Base-by-base conservation (phyloP, 2,113 vertebrate genomes). In the Herpetotheres cachinnans region DNA sequence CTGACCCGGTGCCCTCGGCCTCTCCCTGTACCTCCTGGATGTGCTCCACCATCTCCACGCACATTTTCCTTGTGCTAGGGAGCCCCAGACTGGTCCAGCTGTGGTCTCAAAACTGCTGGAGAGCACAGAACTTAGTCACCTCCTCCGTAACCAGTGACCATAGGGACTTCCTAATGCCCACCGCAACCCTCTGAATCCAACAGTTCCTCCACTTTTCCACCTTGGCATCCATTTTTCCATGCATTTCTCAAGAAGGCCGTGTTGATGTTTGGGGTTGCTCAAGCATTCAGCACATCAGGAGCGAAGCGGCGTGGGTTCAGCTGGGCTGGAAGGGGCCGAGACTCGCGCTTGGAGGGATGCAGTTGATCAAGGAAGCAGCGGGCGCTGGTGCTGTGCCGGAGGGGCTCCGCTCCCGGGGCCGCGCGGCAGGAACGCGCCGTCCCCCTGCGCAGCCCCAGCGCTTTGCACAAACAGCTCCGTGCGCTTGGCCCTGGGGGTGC, bases 391-490 rank as follows among this genome's bases (percentile, higher is more conserved):
- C 11, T 21, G 22, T 5, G 55, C 2, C 1, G 49, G 29, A 40
- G 24, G 54, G 32, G 20, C 70, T 21, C 10, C 4, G 16, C 27
- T 59, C 13, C 30, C 15, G 16, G 9, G 15, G 25, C 42, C 40
- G 27, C 15, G 32, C 8, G 12, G 26, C 12, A 47, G 38, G 70
- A 30, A 12, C 0, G 29, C 63, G 11, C 20, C 50, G 0, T 10
- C 30, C n/a, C n/a, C 32, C 26, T 5, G 1, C 5, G 2, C 40
- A 61, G 29, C 54, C 14, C 2, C 3, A 11, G 30, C 3, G 0
- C 1, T 49, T 47, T 30, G 46, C 1, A 4, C 24, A 2, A 47
- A 11, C 20, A 2, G 12, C 34, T 40, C 2, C 0, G 13, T 16
- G 6, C 3, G 2, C n/a, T 0, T 13, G 42, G 56, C 46, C 16